A percentile compares a stretch with the other conserved stretches of the same genome.
These are phyloP conservation scores for Scytalopus superciliaris DNA, from an alignment of 2,113 vertebrate genomes.

Conservation along the genomic window DNA sequence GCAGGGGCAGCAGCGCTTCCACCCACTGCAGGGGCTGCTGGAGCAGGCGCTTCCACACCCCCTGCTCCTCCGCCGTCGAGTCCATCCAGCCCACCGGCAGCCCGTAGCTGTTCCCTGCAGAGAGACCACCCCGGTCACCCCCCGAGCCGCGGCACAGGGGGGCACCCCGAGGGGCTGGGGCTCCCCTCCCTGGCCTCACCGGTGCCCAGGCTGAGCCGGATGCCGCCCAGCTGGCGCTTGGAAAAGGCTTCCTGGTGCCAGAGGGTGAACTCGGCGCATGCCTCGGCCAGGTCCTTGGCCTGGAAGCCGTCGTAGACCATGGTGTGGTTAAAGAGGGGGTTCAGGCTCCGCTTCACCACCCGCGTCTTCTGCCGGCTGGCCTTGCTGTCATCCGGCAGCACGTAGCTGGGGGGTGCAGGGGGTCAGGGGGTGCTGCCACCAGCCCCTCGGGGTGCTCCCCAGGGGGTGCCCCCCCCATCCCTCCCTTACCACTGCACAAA, in stretches of 20 bases:
- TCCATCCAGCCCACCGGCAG: slow-evolving; percentile 93
- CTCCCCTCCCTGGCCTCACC: slow-evolving; percentile 65
- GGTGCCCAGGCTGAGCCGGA: slow-evolving; percentile 89
- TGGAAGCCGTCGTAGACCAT: slow-evolving; percentile 98
- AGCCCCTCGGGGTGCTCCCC: background rate
- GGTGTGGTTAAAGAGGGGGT: slow-evolving; percentile 93
- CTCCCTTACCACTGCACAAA: slow-evolving; percentile 87
- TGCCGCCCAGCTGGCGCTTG: slow-evolving; percentile 82
- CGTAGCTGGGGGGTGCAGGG: slow-evolving; percentile 74
- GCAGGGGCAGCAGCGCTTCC: slow-evolving; percentile 83
- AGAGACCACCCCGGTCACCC: background rate
- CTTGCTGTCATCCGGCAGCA: slow-evolving; percentile 89
- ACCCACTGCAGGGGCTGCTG: slow-evolving; percentile 84
- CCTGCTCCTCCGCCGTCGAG: slow-evolving; percentile 86
- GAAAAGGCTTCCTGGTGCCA: slow-evolving; percentile 86
- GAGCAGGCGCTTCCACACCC: slow-evolving; percentile 84
- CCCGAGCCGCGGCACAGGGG: fast-evolving
- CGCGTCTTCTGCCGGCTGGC: slow-evolving; percentile 88
- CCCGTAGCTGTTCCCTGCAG: slow-evolving; percentile 86
- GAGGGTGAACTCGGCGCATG: slow-evolving; percentile 90
- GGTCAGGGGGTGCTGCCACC: background rate
- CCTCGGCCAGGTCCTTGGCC: slow-evolving; percentile 84
- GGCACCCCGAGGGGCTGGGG: fast-evolving
- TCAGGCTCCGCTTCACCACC: slow-evolving; percentile 82
- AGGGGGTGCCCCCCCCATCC: fast-evolving